phyloP scores from a whole-genome alignment of 2,113 vertebrate species.

The Corythornis cristatus region DNA sequence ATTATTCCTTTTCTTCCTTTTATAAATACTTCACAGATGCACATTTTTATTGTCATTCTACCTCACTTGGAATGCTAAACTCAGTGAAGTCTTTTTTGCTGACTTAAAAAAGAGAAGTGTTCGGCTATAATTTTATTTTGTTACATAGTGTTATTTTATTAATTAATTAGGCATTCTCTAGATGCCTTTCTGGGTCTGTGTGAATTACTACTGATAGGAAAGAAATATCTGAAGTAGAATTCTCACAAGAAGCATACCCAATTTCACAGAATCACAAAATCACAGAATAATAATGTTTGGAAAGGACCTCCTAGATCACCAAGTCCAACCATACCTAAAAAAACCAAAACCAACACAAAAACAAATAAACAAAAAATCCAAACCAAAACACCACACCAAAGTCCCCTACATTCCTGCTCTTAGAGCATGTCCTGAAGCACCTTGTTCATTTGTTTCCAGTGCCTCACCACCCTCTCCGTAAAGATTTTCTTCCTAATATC shows the following conservation, averaged over 20 bases:
- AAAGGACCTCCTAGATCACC: no score
- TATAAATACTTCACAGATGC: not conserved
- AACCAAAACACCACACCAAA: no score
- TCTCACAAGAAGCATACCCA: not conserved
- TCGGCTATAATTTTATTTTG: not conserved
- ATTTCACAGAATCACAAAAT: not conserved
- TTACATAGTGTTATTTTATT: not conserved
- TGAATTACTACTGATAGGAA: not conserved
- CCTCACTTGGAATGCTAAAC: not conserved
- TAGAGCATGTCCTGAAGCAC: no score
- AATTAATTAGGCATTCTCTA: not conserved
- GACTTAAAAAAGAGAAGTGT: not conserved
- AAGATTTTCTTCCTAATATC: no score
- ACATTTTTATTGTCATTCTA: not conserved
- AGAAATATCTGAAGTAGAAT: not conserved
- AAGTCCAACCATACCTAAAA: no score
- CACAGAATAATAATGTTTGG: no score
- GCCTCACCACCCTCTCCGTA: no score
- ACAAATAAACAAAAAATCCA: no score
- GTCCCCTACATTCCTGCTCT: no score
- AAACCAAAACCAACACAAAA: no score
- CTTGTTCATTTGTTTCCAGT: no score
- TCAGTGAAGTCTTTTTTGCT: not conserved
- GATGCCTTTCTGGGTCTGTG: not conserved
- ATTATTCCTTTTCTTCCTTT: not conserved